Base-by-base conservation (phyloP, 2,888 invertebrate species). In the Scaeva pyrastri region DNA sequence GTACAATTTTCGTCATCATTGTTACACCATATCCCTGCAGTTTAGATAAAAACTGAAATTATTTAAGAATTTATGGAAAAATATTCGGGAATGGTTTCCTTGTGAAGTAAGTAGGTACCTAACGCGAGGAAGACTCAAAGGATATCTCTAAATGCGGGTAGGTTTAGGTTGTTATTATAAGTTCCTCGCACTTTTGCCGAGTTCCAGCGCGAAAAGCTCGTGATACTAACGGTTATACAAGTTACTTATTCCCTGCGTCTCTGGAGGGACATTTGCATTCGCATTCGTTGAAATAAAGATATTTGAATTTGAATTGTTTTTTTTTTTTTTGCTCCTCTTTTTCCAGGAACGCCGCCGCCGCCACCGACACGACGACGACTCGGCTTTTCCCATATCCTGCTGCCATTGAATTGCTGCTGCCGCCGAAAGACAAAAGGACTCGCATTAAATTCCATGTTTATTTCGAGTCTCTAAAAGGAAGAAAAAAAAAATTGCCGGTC, bases 261-360 rank as follows among this genome's bases (percentile, higher is more conserved):
- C 86, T 74, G 68, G 82, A 86, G 86, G 78, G 82, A 82, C 82
- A 86, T 81, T 75, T 55, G 58, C 48, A 58, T 75, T 68, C 72
- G 71, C 56, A 71, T 77, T 68, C 66, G 60, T 58, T 52, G 76
- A 81, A 86, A 82, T 86, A 70, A 74, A 86, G 86, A 74, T 78
- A 74, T 86, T 82, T 82, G 85, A 85, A 85, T 85, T 85, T 85
- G 86, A 86, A 86, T 82, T 82, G 86, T 86, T 64, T 82, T 82
- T 26, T 62, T 11, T 85, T 36, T 62, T 31, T 31, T 31, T 31
- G 31, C n/a, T n/a, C n/a, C n/a, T n/a, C n/a, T n/a, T n/a, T n/a
- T n/a, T n/a, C n/a, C n/a, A n/a, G n/a, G n/a, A n/a, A n/a, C n/a
- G n/a, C n/a, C n/a, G n/a, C n/a, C n/a, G n/a, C n/a, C n/a, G n/a